Evolutionary conservation across 2,888 invertebrate species (phyloP).

Genomic region (Euzophera pinguis): DNA sequence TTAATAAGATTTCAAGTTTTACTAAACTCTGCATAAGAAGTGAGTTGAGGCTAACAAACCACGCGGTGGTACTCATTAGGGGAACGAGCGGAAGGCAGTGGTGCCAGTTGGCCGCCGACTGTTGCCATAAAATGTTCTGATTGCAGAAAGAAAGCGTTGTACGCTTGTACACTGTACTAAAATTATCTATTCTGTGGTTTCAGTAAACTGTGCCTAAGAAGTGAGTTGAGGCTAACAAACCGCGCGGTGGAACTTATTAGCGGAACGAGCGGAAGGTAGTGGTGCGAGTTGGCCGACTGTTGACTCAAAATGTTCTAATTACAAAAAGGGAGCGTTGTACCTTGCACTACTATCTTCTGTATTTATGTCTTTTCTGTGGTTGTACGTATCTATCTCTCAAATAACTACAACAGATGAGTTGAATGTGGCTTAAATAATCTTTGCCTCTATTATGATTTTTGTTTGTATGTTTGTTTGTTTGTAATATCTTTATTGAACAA

Average conservation of each 20-base stretch:
- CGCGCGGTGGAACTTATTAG: slow-evolving; percentile 27
- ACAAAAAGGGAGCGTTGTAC: neutral
- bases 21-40: slow-evolving; percentile 11
- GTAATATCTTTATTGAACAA: too few species aligned
- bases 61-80: slow-evolving; percentile 27
- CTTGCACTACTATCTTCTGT: too few species aligned
- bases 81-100: slow-evolving; percentile 25
- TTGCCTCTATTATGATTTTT: too few species aligned
- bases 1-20: slow-evolving; percentile 11
- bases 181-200: too few species aligned
- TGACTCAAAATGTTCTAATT: neutral
- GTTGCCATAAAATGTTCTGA: neutral
- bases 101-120: slow-evolving; percentile 25
- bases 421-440: too few species aligned
- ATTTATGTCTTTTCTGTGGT: too few species aligned
- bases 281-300: slow-evolving; percentile 24
- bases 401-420: too few species aligned
- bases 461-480: too few species aligned
- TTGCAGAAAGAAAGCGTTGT: neutral
- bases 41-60: slow-evolving; percentile 11
- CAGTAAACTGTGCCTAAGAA: slow-evolving; percentile 8
- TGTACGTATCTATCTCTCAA: too few species aligned
- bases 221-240: slow-evolving; percentile 12
- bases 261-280: slow-evolving; percentile 25
- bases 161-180: too few species aligned